phyloP scores from a whole-genome alignment of 2,113 vertebrate species.

The Atractosteus spatula region DNA sequence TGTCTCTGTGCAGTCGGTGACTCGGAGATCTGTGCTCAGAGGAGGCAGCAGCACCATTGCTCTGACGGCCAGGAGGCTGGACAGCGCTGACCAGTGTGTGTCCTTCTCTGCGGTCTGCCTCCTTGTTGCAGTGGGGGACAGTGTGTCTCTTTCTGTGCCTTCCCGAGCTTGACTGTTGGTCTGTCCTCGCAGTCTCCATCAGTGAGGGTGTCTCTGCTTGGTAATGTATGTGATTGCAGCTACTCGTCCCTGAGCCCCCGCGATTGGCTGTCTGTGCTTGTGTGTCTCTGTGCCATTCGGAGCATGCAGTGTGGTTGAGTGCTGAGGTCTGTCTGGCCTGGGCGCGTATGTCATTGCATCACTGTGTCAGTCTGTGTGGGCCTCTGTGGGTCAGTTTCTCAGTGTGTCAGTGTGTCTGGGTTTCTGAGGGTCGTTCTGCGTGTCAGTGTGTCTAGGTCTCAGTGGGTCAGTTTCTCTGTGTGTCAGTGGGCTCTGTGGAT shows the following conservation, averaged over 20 bases:
- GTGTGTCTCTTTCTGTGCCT: neutral
- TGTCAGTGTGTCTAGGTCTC: neutral
- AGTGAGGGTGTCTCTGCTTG: too few species aligned
- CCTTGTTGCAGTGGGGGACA: too few species aligned
- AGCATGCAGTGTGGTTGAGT: neutral
- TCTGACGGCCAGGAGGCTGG: constrained; percentile 21
- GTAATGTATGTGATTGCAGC: too few species aligned
- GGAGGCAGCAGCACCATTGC: neutral
- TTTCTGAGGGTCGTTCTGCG: neutral
- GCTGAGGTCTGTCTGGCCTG: neutral
- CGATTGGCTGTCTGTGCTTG: too few species aligned
- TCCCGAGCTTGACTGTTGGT: too few species aligned
- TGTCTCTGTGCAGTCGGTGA: constrained; percentile 29
- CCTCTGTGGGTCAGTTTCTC: neutral
- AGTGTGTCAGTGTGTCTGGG: neutral
- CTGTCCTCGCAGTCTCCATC: too few species aligned
- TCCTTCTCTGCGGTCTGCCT: constrained; percentile 8
- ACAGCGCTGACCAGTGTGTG: neutral
- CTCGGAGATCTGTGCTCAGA: constrained; percentile 18
- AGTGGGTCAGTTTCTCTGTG: neutral
- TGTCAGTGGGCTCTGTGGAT: neutral
- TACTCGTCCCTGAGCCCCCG: too few species aligned
- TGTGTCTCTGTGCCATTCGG: neutral
- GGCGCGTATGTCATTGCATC: neutral
- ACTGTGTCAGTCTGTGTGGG: constrained; percentile 1